phyloP scores from a whole-genome alignment of 2,888 invertebrate genomes.

The Zygothrica quintamaculata region DNA sequence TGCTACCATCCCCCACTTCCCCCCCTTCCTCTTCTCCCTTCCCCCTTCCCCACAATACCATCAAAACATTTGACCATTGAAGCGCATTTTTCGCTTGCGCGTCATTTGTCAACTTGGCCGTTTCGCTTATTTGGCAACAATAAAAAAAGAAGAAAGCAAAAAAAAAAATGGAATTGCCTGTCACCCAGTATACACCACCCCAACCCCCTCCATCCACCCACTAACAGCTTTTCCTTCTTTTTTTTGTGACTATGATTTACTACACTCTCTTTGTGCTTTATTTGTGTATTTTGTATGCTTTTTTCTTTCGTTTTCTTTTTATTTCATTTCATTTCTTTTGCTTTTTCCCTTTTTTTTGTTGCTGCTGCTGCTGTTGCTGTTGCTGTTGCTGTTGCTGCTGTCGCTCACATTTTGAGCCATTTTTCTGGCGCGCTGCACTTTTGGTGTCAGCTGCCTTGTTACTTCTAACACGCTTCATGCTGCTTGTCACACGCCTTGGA shows the following conservation, averaged over 20 bases:
- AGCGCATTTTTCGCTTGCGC: slow-evolving; percentile 78
- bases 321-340: too few species aligned
- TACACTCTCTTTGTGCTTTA: slow-evolving; percentile 36
- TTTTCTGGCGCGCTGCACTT: slow-evolving; percentile 72
- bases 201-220: background rate
- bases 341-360: slow-evolving; percentile 18
- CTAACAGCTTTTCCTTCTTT: slow-evolving; percentile 10
- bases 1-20: background rate
- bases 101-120: slow-evolving; percentile 73
- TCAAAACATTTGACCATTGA: slow-evolving; percentile 75
- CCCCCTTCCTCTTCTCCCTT: background rate
- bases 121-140: slow-evolving; percentile 9
- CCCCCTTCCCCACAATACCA: background rate
- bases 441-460: slow-evolving; percentile 79
- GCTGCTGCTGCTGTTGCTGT: slow-evolving; percentile 46
- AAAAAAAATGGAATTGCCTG: background rate
- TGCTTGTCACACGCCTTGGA: slow-evolving; percentile 67
- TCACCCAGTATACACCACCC: background rate
- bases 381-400: slow-evolving; percentile 31
- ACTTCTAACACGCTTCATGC: slow-evolving; percentile 75
- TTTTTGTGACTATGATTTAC: slow-evolving; percentile 60
- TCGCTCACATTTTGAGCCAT: slow-evolving; percentile 64
- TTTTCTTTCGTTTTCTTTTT: background rate
- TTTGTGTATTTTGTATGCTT: slow-evolving; percentile 11
- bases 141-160: slow-evolving; percentile 1